phyloP scores from a whole-genome alignment of 2,113 vertebrate species.

The Solea senegalensis region DNA sequence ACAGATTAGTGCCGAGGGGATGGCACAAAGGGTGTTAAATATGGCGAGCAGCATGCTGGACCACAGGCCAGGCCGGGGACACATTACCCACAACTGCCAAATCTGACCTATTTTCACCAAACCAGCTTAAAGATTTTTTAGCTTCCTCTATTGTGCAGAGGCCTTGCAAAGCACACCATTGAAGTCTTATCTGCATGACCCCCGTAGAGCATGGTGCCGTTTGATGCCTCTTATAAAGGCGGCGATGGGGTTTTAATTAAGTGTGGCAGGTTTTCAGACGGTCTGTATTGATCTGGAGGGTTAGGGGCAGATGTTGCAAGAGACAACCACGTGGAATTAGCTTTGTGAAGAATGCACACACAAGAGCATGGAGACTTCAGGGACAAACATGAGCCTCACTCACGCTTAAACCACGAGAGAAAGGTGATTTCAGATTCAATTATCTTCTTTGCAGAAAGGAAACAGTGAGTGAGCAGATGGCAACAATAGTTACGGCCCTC shows the following conservation, averaged over 20 bases:
- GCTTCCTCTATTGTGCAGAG: constrained; percentile 84
- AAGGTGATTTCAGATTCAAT: constrained; percentile 91
- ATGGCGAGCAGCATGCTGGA: constrained; percentile 75
- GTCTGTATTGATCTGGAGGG: constrained; percentile 82
- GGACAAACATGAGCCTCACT: constrained; percentile 53
- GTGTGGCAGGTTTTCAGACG: constrained; percentile 92
- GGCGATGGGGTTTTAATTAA: constrained; percentile 92
- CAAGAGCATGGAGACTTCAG: constrained; percentile 77
- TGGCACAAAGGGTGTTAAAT: constrained; percentile 86
- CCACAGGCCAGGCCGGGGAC: constrained; percentile 81
- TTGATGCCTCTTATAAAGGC: constrained; percentile 85
- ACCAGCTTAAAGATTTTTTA: constrained; percentile 85
- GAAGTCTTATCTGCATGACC: constrained; percentile 86
- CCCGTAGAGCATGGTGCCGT: constrained; percentile 72
- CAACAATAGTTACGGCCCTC: constrained; percentile 87
- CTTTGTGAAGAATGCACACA: constrained; percentile 88
- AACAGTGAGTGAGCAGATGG: constrained; percentile 89
- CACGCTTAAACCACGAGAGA: constrained; percentile 70
- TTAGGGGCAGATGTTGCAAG: constrained; percentile 91
- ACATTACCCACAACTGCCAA: constrained; percentile 85
- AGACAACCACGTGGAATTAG: constrained; percentile 78
- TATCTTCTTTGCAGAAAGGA: constrained; percentile 83
- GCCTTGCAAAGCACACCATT: constrained; percentile 79
- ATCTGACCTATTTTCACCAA: constrained; percentile 81
- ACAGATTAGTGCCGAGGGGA: constrained; percentile 86